phyloP scores from a whole-genome alignment of 2,888 invertebrate genomes.

The Argyra leucocephala region DNA sequence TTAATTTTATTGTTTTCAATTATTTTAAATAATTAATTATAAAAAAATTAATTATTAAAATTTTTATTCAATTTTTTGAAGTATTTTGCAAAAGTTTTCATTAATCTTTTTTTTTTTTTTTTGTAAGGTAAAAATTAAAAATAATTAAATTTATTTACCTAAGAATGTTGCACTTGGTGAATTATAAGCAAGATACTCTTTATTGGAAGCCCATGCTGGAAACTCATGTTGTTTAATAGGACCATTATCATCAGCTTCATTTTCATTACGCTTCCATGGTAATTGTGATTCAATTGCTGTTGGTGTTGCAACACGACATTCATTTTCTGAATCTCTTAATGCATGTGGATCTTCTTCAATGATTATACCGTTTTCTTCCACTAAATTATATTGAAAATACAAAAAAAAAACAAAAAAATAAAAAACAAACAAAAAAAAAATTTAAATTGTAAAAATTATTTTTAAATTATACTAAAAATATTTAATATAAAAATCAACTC shows the following conservation, averaged over 20 bases:
- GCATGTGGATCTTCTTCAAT: slow-evolving; percentile 39
- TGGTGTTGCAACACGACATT: slow-evolving; percentile 70
- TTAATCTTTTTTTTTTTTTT: not conserved
- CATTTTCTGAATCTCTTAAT: slow-evolving; percentile 47
- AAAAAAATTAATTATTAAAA: no score
- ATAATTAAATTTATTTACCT: slow-evolving; percentile 50
- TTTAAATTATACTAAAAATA: no score
- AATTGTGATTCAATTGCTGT: slow-evolving; percentile 82
- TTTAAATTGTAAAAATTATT: not conserved
- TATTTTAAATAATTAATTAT: no score
- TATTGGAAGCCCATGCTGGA: slow-evolving; percentile 91
- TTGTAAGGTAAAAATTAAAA: slow-evolving; percentile 11
- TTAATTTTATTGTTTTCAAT: no score
- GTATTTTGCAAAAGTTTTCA: no score
- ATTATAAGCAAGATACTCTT: slow-evolving; percentile 83
- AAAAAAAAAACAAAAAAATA: slow-evolving; percentile 13
- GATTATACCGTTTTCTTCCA: slow-evolving; percentile 36
- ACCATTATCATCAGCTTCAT: slow-evolving; percentile 57
- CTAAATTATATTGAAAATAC: slow-evolving; percentile 25
- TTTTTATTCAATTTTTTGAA: no score
- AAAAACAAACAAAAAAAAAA: slow-evolving; percentile 11
- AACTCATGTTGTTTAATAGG: slow-evolving; percentile 76
- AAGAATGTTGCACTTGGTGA: slow-evolving; percentile 86
- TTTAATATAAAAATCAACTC: not conserved
- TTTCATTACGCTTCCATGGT: slow-evolving; percentile 83